These are phyloP conservation scores for Formica selysi DNA, from an alignment of 1,140 invertebrate species.

Conservation along the genomic window DNA sequence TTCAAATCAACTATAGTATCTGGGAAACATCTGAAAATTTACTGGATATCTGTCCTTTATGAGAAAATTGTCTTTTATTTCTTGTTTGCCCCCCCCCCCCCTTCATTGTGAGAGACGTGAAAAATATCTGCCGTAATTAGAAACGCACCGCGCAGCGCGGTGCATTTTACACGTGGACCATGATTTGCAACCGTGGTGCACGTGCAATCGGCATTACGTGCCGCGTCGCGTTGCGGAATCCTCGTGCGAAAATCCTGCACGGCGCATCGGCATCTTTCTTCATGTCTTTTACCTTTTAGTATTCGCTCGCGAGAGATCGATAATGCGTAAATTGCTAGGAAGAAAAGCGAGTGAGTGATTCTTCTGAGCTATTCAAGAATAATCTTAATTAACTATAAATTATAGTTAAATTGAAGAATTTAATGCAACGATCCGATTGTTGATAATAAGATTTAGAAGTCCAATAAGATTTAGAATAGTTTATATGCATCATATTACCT, in stretches of 20 bases:
- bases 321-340: slow-evolving; percentile 7
- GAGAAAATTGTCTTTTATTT: slow-evolving; percentile 44
- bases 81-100: background rate
- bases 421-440: background rate
- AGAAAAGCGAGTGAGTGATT: slow-evolving; percentile 3
- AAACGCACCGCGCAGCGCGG: slow-evolving; percentile 58
- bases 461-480: too few species aligned
- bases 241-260: slow-evolving; percentile 25
- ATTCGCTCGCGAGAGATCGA: slow-evolving; percentile 13
- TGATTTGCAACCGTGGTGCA: slow-evolving; percentile 68
- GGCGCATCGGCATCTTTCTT: background rate
- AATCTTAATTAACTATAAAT: background rate
- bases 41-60: background rate
- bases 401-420: background rate
- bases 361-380: background rate
- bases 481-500: too few species aligned
- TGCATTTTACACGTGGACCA: slow-evolving; percentile 70
- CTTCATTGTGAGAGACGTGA: slow-evolving; percentile 37
- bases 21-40: background rate
- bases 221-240: slow-evolving; percentile 13
- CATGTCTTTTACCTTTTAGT: background rate
- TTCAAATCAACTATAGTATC: background rate
- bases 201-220: slow-evolving; percentile 65
- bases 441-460: too few species aligned
- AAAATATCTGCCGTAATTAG: slow-evolving; percentile 61